These are phyloP conservation scores for Tyto alba DNA, from an alignment of 2,113 vertebrate genomes.

Conservation along the genomic window DNA sequence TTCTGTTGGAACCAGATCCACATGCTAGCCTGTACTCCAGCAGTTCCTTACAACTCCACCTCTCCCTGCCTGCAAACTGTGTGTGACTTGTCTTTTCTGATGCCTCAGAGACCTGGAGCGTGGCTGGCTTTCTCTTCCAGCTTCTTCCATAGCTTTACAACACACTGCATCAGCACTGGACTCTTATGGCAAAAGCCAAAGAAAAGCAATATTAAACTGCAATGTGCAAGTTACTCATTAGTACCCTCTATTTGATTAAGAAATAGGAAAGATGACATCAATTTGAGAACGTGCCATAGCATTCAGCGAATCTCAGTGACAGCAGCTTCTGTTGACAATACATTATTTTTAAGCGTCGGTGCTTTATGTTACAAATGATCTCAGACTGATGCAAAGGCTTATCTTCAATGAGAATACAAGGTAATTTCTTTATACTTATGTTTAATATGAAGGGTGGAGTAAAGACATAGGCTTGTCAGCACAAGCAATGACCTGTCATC, in stretches of 20 bases:
- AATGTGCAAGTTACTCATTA: neutral
- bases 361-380: neutral
- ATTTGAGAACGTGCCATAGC: neutral
- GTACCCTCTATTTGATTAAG: neutral
- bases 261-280: neutral
- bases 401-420: neutral
- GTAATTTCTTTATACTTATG: neutral
- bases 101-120: neutral
- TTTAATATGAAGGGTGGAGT: neutral
- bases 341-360: neutral
- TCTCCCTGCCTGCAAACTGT: neutral
- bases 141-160: neutral
- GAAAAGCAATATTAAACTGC: neutral
- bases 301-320: neutral
- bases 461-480: neutral
- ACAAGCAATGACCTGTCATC: neutral
- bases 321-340: neutral
- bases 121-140: neutral
- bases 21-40: accelerated
- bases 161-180: neutral
- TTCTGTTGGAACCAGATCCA: neutral
- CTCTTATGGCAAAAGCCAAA: neutral
- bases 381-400: neutral
- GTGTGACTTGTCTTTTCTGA: neutral
- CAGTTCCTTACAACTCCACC: neutral